Evolutionary conservation across 2,797 vertebrate species (phyloP).

Genomic region (Dipus sagitta): DNA sequence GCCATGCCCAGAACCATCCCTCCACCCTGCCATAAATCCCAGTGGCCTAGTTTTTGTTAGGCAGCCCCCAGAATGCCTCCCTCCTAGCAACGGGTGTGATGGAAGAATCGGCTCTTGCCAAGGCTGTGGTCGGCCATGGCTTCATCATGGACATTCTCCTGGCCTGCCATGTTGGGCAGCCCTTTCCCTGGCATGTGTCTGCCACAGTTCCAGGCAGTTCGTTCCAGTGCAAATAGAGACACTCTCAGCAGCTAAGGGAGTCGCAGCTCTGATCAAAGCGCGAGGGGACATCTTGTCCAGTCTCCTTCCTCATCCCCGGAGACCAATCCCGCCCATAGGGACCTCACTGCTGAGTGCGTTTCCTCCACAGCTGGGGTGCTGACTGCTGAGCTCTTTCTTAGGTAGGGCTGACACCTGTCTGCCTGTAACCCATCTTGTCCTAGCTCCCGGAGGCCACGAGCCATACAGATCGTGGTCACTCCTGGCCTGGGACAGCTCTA

Average conservation of each 20-base stretch:
- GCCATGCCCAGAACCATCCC: slow-evolving; percentile 8
- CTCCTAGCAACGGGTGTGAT: slow-evolving; percentile 88
- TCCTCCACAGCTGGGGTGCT: not conserved
- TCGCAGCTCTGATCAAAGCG: slow-evolving; percentile 33
- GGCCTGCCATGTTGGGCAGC: slow-evolving; percentile 50
- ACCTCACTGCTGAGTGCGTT: not conserved
- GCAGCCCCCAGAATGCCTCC: slow-evolving; percentile 86
- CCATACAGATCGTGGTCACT: not conserved
- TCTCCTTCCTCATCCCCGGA: not conserved
- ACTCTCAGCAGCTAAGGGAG: slow-evolving; percentile 45
- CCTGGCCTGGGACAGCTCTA: not conserved
- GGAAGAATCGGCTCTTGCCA: slow-evolving; percentile 87
- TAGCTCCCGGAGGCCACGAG: no score
- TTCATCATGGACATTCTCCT: slow-evolving; percentile 57
- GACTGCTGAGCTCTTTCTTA: not conserved
- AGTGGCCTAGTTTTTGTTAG: slow-evolving; percentile 77
- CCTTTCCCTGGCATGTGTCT: slow-evolving; percentile 35
- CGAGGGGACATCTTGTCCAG: not conserved
- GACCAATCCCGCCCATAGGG: not conserved
- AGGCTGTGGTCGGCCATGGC: slow-evolving; percentile 83
- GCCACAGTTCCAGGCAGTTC: slow-evolving; percentile 65
- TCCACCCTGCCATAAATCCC: slow-evolving; percentile 65
- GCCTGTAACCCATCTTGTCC: not conserved
- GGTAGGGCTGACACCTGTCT: not conserved
- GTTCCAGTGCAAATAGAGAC: slow-evolving; percentile 52